Percentiles rank a stretch among this genome's conserved stretches.
Conservation (phyloP, 2,888 invertebrate species). For the Tetropium fuscum region DNA sequence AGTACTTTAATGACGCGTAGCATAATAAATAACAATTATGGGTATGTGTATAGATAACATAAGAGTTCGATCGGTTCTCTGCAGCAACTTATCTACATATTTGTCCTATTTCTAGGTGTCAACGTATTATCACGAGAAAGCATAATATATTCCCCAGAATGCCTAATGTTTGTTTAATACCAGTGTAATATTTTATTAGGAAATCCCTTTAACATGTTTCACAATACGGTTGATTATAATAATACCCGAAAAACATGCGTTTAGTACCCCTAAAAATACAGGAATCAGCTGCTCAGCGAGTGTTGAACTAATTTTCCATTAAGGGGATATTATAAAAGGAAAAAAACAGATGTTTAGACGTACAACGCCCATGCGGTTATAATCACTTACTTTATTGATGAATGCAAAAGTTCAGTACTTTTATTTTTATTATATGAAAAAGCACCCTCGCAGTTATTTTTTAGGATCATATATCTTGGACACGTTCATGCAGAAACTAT, state of each 20-base stretch:
- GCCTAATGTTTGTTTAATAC: neutral
- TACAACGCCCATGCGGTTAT: conserved; percentile 11
- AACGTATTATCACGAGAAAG: no score
- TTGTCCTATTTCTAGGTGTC: no score
- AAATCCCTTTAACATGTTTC: conserved; percentile 5
- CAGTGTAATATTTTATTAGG: neutral
- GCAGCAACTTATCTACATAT: no score
- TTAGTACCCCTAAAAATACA: conserved; percentile 2
- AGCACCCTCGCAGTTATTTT: neutral
- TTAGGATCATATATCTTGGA: no score
- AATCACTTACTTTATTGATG: conserved; percentile 12
- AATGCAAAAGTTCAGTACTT: conserved; percentile 10
- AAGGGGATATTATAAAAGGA: conserved; percentile 3
- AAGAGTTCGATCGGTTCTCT: no score
- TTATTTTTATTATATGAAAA: conserved; percentile 7
- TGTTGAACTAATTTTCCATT: conserved; percentile 4
- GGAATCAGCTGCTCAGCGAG: conserved; percentile 16
- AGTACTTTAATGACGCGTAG: no score
- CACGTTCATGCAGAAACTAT: no score
- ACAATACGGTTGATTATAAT: neutral
- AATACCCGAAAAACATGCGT: neutral
- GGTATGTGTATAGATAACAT: no score
- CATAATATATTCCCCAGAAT: no score
- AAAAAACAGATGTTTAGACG: conserved; percentile 19
- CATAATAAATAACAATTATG: no score